Evolutionary conservation across 2,888 invertebrate genomes (phyloP).

Genomic region (Nesidiocoris tenuis): DNA sequence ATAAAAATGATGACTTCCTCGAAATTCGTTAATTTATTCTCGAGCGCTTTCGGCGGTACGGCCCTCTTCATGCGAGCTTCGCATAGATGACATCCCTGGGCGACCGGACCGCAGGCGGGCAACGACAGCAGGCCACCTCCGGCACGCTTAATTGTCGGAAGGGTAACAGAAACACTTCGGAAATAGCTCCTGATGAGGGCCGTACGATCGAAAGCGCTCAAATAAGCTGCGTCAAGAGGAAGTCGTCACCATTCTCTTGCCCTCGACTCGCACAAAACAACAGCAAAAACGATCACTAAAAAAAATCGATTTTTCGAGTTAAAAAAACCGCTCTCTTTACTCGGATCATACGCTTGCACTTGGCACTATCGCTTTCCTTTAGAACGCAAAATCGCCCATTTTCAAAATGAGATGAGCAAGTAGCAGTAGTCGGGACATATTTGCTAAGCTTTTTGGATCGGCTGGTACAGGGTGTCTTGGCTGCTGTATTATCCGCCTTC

Average conservation of each 20-base stretch:
- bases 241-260: not conserved
- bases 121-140: too few relatives aligned
- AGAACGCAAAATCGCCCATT: not conserved
- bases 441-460: slow-evolving; percentile 47
- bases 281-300: not conserved
- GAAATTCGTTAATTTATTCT: too few relatives aligned
- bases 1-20: too few relatives aligned
- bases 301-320: not conserved
- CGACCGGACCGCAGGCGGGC: too few relatives aligned
- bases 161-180: too few relatives aligned
- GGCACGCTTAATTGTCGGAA: too few relatives aligned
- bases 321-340: not conserved
- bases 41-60: too few relatives aligned
- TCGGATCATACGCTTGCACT: not conserved
- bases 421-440: not conserved
- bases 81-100: too few relatives aligned
- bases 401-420: not conserved
- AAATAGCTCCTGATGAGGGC: too few relatives aligned
- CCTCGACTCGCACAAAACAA: not conserved
- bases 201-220: too few relatives aligned
- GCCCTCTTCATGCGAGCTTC: too few relatives aligned
- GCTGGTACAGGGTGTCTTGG: slow-evolving; percentile 74
- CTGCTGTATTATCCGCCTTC: slow-evolving; percentile 85
- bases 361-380: not conserved
- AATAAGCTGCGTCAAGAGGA: too few relatives aligned